Percentiles rank a stretch among this genome's conserved stretches.
phyloP scores from a whole-genome alignment of 2,113 vertebrate species.

The Coracopsis vasa region DNA sequence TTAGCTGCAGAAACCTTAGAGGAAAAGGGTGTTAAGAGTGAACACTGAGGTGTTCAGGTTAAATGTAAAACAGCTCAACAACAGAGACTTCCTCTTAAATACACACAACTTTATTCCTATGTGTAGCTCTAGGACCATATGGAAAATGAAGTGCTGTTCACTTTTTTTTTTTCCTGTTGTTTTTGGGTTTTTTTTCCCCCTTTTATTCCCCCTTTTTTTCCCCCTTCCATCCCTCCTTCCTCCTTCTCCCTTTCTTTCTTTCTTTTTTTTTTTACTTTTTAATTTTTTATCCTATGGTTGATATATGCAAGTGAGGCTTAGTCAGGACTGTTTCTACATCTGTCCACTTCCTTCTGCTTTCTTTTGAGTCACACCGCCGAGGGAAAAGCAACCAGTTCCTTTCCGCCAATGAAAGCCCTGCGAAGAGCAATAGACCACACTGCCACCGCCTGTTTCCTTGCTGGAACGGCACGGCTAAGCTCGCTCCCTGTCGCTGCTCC shows the following conservation, averaged over 20 bases:
- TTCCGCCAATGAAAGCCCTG: fast-evolving
- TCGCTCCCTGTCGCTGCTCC: fast-evolving
- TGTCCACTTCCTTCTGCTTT: not conserved
- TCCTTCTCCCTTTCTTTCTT: fast-evolving
- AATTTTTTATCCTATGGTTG: not conserved
- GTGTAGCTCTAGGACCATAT: not conserved
- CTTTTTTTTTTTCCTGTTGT: not conserved
- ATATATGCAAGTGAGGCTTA: not conserved
- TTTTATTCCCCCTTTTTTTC: no score
- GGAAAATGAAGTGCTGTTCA: fast-evolving
- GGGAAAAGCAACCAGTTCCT: fast-evolving
- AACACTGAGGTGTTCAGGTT: not conserved
- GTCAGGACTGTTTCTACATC: not conserved
- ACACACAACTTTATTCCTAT: not conserved
- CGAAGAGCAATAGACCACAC: not conserved
- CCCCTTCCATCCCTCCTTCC: no score
- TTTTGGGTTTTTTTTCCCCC: not conserved
- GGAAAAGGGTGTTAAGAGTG: not conserved
- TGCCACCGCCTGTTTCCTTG: not conserved
- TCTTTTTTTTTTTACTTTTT: not conserved
- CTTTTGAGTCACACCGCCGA: fast-evolving
- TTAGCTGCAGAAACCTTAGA: not conserved
- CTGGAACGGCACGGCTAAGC: not conserved
- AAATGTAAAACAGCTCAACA: not conserved
- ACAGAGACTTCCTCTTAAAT: not conserved